Conservation (phyloP, 1,140 invertebrate genomes). For the Cydia fagiglandana region DNA sequence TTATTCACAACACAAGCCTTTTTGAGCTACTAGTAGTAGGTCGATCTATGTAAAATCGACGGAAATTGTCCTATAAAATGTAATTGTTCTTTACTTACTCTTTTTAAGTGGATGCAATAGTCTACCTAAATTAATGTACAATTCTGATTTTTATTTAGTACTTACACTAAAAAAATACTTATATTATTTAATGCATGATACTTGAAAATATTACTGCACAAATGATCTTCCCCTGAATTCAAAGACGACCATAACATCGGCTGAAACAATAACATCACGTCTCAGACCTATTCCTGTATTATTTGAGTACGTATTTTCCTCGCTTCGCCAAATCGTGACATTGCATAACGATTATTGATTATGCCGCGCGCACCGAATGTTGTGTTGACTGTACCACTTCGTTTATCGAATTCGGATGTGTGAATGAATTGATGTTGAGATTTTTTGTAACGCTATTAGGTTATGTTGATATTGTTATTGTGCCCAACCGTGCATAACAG, state of each 20-base stretch:
- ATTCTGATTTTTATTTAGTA: too few species aligned
- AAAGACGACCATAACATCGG: background rate
- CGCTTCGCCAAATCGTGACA: slow-evolving; percentile 9
- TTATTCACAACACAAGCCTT: too few species aligned
- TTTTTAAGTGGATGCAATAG: too few species aligned
- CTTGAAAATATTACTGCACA: background rate
- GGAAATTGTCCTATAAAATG: too few species aligned
- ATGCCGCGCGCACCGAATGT: slow-evolving; percentile 5
- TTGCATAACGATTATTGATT: slow-evolving; percentile 19
- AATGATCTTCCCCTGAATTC: background rate
- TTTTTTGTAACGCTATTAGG: background rate
- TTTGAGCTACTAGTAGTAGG: too few species aligned
- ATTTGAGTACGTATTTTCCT: slow-evolving; percentile 13
- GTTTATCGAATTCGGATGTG: background rate
- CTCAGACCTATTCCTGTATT: background rate
- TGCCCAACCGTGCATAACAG: background rate
- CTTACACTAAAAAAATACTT: too few species aligned
- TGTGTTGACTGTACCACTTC: background rate
- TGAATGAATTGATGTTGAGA: background rate
- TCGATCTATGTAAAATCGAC: too few species aligned
- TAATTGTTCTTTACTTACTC: too few species aligned
- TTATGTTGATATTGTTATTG: background rate
- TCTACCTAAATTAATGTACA: too few species aligned
- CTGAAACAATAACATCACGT: slow-evolving; percentile 13
- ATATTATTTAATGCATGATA: too few species aligned